These are phyloP conservation scores for Bombus impatiens DNA, from an alignment of 1,140 invertebrate genomes.

Conservation along the genomic window DNA sequence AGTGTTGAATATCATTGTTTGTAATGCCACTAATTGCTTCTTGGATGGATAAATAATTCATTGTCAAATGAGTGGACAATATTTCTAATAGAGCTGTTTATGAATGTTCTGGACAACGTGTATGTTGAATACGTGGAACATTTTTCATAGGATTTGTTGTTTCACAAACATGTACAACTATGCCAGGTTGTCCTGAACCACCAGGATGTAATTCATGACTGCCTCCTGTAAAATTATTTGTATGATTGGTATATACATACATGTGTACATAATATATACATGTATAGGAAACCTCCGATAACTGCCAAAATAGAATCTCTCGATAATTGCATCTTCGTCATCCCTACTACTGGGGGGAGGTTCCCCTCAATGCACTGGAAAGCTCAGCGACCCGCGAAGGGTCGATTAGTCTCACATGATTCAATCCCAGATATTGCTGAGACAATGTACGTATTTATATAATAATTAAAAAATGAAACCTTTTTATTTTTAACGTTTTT, in stretches of 20 bases:
- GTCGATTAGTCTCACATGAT: too few species aligned
- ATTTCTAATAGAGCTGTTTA: slow-evolving; percentile 27
- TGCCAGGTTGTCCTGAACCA: slow-evolving; percentile 92
- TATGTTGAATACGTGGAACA: slow-evolving; percentile 78
- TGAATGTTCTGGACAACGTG: slow-evolving; percentile 80
- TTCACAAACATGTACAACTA: slow-evolving; percentile 92
- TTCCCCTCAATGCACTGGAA: too few species aligned
- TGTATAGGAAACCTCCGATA: background rate
- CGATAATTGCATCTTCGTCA: too few species aligned
- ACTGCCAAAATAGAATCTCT: too few species aligned
- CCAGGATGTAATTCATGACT: slow-evolving; percentile 93
- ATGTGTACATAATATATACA: background rate
- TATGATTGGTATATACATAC: background rate
- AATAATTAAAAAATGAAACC: too few species aligned
- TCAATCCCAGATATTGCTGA: too few species aligned
- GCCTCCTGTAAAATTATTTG: slow-evolving; percentile 81
- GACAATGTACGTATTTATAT: too few species aligned
- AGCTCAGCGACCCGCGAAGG: too few species aligned
- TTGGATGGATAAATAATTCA: slow-evolving; percentile 76
- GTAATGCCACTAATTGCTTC: slow-evolving; percentile 60
- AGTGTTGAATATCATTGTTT: slow-evolving; percentile 42
- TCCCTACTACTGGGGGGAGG: too few species aligned
- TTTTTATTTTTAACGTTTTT: too few species aligned
- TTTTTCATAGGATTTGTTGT: slow-evolving; percentile 72
- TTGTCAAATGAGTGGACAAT: slow-evolving; percentile 63